Conservation (phyloP, 2,888 invertebrate species). For the Cantharis rufa region DNA sequence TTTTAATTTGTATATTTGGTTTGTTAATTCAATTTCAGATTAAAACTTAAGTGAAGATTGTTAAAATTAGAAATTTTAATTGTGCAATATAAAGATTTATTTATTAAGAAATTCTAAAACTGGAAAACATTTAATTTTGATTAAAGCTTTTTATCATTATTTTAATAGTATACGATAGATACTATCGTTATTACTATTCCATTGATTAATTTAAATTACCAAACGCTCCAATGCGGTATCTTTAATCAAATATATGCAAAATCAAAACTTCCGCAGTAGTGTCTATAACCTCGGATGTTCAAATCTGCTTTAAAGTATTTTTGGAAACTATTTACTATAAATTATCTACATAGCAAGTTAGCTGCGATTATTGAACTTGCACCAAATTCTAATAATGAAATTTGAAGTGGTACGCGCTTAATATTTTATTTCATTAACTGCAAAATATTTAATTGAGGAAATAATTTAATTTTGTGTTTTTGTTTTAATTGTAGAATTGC, state of each 20-base stretch:
- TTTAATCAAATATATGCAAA: background rate
- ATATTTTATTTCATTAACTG: background rate
- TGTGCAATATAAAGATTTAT: background rate
- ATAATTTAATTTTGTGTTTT: background rate
- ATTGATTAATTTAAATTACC: background rate
- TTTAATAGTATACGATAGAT: background rate
- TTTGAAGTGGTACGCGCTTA: background rate
- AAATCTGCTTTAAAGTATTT: background rate
- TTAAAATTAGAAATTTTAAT: background rate
- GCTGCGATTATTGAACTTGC: background rate
- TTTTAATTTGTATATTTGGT: background rate
- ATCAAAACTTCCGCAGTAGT: background rate
- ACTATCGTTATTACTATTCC: background rate
- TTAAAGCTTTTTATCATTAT: background rate
- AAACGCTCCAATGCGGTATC: background rate
- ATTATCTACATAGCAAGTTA: background rate
- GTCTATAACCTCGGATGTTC: background rate
- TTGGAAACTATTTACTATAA: background rate
- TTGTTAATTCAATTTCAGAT: background rate
- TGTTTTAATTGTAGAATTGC: slow-evolving; percentile 61
- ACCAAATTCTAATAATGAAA: background rate
- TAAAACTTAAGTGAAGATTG: background rate
- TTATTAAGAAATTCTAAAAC: background rate
- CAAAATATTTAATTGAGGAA: background rate
- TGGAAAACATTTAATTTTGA: no score